A percentile compares a stretch with the other conserved stretches of the same genome.
Evolutionary conservation across 2,113 vertebrate genomes (phyloP).

Genomic region (Myiopsitta monachus): DNA sequence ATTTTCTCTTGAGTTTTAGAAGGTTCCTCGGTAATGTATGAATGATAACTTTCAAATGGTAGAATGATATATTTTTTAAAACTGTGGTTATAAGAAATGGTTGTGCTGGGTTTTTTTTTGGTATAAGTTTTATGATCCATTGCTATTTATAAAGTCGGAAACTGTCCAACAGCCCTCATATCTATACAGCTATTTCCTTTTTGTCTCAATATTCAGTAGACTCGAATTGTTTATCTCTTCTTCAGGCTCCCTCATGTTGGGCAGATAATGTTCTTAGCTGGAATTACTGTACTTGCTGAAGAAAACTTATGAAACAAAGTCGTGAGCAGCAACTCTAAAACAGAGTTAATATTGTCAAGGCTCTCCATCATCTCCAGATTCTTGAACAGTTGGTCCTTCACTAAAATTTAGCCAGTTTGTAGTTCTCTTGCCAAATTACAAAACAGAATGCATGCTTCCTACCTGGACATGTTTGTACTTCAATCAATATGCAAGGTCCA

Average conservation of each 20-base stretch:
- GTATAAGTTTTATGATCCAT: neutral
- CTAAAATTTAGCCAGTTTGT: neutral
- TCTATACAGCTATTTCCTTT: constrained; percentile 14
- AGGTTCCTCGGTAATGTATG: neutral
- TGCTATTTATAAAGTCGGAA: neutral
- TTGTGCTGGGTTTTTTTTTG: rapidly evolving
- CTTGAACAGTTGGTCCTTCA: neutral
- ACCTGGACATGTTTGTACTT: neutral
- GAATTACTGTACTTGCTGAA: neutral
- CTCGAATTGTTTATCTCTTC: neutral
- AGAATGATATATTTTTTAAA: neutral
- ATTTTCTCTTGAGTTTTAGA: neutral
- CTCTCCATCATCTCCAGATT: neutral
- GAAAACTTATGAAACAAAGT: neutral
- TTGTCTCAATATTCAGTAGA: neutral
- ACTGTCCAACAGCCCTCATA: neutral
- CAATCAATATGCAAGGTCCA: neutral
- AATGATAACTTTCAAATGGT: neutral
- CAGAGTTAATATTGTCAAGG: neutral
- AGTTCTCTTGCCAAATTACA: neutral
- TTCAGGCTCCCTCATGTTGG: neutral
- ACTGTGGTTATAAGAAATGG: neutral
- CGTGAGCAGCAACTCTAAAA: neutral
- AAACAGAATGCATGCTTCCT: neutral
- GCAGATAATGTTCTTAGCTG: neutral